phyloP scores from a whole-genome alignment of 2,113 vertebrate genomes.

The Nansenia antarctica region DNA sequence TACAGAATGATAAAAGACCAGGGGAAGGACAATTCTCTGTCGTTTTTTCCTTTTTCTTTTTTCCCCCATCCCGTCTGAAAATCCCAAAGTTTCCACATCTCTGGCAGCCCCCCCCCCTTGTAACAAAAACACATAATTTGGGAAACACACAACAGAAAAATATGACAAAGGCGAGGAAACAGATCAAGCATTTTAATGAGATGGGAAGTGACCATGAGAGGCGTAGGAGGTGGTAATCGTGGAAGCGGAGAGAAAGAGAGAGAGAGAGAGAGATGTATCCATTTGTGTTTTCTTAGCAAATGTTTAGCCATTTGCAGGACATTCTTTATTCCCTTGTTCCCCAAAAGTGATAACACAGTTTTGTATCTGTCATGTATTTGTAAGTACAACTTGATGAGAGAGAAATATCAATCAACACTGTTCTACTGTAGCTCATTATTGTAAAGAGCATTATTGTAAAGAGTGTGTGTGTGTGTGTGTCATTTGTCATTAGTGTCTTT shows the following conservation, averaged over 20 bases:
- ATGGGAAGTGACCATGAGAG: constrained; percentile 5
- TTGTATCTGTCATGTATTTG: too few relatives aligned
- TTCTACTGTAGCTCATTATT: too few relatives aligned
- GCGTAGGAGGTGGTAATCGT: constrained; percentile 1
- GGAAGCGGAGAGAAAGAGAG: neutral
- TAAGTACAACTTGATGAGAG: too few relatives aligned
- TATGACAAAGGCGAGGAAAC: neutral
- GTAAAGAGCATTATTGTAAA: too few relatives aligned
- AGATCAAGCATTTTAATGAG: constrained; percentile 19
- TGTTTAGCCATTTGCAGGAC: constrained; percentile 12
- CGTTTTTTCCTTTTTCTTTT: neutral
- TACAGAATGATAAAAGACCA: constrained; percentile 60
- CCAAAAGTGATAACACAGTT: too few relatives aligned
- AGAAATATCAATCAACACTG: too few relatives aligned
- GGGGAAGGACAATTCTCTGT: constrained; percentile 41
- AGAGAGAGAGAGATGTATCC: too few relatives aligned
- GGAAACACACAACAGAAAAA: constrained; percentile 4
- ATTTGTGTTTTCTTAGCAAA: constrained; percentile 40
- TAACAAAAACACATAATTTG: constrained; percentile 10
- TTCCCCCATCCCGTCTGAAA: neutral
- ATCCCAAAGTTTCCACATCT: constrained; percentile 37
- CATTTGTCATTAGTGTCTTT: too few relatives aligned
- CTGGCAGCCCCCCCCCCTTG: constrained; percentile 11
- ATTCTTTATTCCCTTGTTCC: too few relatives aligned
- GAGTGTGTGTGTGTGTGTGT: too few relatives aligned